phyloP scores from a whole-genome alignment of 2,888 invertebrate species.

The Geotrupes spiniger region DNA sequence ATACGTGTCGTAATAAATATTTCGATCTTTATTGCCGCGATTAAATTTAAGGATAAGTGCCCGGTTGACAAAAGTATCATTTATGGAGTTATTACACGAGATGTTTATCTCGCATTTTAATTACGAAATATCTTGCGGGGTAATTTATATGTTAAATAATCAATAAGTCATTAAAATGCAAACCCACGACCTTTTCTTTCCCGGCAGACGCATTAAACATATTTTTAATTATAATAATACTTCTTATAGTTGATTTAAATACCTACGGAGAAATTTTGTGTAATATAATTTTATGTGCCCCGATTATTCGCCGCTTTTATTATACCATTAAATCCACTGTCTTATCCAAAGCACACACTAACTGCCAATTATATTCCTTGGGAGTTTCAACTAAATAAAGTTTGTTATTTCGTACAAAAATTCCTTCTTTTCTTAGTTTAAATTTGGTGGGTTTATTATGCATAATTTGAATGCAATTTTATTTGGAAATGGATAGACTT shows the following conservation, averaged over 20 bases:
- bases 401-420: too few species aligned
- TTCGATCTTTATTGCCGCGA: slow-evolving; percentile 29
- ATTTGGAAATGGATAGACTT: too few species aligned
- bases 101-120: slow-evolving; percentile 36
- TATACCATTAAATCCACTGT: slow-evolving; percentile 1
- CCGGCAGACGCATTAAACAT: slow-evolving; percentile 10
- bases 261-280: slow-evolving; percentile 1
- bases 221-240: slow-evolving; percentile 33
- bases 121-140: slow-evolving; percentile 32
- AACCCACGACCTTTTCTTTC: slow-evolving; percentile 30
- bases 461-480: too few species aligned
- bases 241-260: slow-evolving; percentile 17
- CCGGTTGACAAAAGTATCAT: slow-evolving; percentile 38
- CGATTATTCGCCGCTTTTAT: slow-evolving; percentile 2
- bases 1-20: slow-evolving; percentile 28
- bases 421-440: too few species aligned
- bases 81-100: slow-evolving; percentile 34
- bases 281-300: not conserved
- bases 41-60: slow-evolving; percentile 31
- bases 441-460: too few species aligned
- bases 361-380: not conserved
- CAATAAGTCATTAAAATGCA: slow-evolving; percentile 41
- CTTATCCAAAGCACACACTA: slow-evolving; percentile 1
- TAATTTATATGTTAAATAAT: slow-evolving; percentile 40
- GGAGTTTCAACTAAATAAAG: too few species aligned